Evolutionary conservation across 2,113 vertebrate species (phyloP), one percentile per base, ranked within the genome.

Genomic region (Cyanistes caeruleus): DNA sequence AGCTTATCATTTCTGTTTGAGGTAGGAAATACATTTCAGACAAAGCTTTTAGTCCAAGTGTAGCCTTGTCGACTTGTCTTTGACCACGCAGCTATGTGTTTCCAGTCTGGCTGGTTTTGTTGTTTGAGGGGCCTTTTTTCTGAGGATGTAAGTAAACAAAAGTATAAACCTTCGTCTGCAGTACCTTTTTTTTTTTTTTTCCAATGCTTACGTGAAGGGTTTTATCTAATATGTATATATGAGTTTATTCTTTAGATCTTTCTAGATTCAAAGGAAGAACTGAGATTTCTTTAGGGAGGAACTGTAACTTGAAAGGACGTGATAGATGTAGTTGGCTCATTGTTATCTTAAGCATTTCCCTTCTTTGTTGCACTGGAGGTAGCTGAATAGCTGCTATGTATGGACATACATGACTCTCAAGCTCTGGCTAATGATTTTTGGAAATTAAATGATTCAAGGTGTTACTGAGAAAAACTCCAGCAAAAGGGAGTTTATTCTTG

Each of bases 341-440:
- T 87, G 89, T 93, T 89, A 89, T 84, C 85, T 73, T 37, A 91
- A 95, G 84, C 69, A 96, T 93, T 97, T 97, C 95, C 94, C 39
- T 79, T 87, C 89, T 95, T 96, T 96, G 93, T 94, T 97, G 74
- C 52, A 33, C 68, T 74, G 65, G 48, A 89, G 77, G 79, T 67
- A 70, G 56, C 88, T 59, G 13, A 88, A 65, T 77, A 84, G 68
- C 56, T 89, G 81, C 80, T 84, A 13, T 67, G 19, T 35, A 67
- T 49, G 39, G 64, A 84, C 59, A 52, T n/a, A 49, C 16, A 52
- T 55, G 43, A 39, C 49, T 73, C 27, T 69, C 27, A 62, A 86
- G 46, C 33, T 84, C 76, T 67, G 43, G 21, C 33, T 41, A 37
- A 12, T 69, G 28, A 13, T 14, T 89, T 87, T 58, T 90, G 73